Base-by-base conservation (phyloP, 23 tunicate species). In the Diplosoma virens region DNA sequence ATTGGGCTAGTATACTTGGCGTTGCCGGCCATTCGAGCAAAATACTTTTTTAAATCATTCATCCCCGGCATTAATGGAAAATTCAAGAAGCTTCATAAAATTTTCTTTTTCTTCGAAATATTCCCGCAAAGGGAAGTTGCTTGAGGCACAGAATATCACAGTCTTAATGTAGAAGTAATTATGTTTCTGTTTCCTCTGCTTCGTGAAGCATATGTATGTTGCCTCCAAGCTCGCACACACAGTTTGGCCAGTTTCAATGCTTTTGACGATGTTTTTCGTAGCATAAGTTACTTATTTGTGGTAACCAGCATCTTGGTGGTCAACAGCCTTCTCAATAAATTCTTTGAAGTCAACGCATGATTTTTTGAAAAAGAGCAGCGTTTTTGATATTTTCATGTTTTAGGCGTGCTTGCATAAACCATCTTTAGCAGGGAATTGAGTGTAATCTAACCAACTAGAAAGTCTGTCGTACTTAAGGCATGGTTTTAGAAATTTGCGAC, bases 271-370 rank as follows among this genome's bases (percentile, higher is more conserved):
- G 58, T 35, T 17, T 26, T 74, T 74, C 23, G 79, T 73, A 6
- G 79, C 73, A 37, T 14, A 28, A 16, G 32, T 74, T 74, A 73
- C 79, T 31, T 74, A 14, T 74, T 24, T 74, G 35, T 58, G 79
- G 79, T 74, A 74, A 74, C n/a, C n/a, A 16, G 79, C 79, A 29
- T 74, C 73, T 59, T 73, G 6, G 66, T 74, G 79, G 23, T 33
- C 30, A 74, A 31, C 11, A 73, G 79, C 79, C 64, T 50, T 77
- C n/a, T n/a, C n/a, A n/a, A n/a, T n/a, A n/a, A n/a, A n/a, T n/a
- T n/a, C 65, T 52, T 77, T 77, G 73, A 77, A 77, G 52, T 77
- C 72, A 9, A 77, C 65, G 81, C 81, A 77, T 6, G 80, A 75
- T 58, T 21, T 75, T 56, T 27, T 54, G 67, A 75, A 75, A 60